These are phyloP conservation scores for Andrena praecox DNA, from an alignment of 2,888 invertebrate species.

Conservation along the genomic window DNA sequence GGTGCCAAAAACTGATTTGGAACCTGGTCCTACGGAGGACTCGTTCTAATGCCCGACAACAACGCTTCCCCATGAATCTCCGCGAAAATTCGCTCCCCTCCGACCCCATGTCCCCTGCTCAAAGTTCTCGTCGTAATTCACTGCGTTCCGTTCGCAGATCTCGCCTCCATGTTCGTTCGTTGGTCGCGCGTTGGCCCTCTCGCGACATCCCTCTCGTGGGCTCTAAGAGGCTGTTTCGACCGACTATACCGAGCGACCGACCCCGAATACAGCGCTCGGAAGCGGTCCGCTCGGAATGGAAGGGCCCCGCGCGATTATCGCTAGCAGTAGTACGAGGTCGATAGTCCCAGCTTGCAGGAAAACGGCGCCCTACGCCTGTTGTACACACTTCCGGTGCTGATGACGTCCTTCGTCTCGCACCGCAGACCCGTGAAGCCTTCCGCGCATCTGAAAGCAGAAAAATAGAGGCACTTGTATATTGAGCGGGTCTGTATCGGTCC, in stretches of 20 bases:
- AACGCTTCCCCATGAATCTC: conserved; percentile 46
- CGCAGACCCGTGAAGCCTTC: conserved; percentile 92
- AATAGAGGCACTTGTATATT: not conserved
- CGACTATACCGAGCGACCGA: conserved; percentile 43
- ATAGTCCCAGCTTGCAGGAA: conserved; percentile 92
- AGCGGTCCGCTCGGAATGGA: conserved; percentile 61
- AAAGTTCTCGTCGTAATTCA: conserved; percentile 12
- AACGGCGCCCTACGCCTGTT: conserved; percentile 87
- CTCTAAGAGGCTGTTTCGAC: conserved; percentile 45
- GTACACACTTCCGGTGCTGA: conserved; percentile 92
- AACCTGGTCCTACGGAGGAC: conserved; percentile 57
- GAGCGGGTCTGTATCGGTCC: too few species aligned
- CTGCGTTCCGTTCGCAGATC: conserved; percentile 45
- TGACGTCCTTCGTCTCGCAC: conserved; percentile 93
- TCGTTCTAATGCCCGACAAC: conserved; percentile 69
- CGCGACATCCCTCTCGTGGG: conserved; percentile 64
- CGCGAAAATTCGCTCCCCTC: conserved; percentile 42
- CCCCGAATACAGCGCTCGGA: conserved; percentile 20
- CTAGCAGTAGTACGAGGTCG: conserved; percentile 92
- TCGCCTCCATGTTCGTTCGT: conserved; percentile 47
- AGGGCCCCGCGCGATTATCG: conserved; percentile 84
- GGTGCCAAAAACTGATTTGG: conserved; percentile 57
- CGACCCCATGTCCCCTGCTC: conserved; percentile 27
- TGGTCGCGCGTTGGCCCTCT: conserved; percentile 75
- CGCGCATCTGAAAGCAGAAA: conserved; percentile 88